These are phyloP conservation scores for Chlorops oryzae DNA, from an alignment of 1,140 invertebrate species.

Conservation along the genomic window DNA sequence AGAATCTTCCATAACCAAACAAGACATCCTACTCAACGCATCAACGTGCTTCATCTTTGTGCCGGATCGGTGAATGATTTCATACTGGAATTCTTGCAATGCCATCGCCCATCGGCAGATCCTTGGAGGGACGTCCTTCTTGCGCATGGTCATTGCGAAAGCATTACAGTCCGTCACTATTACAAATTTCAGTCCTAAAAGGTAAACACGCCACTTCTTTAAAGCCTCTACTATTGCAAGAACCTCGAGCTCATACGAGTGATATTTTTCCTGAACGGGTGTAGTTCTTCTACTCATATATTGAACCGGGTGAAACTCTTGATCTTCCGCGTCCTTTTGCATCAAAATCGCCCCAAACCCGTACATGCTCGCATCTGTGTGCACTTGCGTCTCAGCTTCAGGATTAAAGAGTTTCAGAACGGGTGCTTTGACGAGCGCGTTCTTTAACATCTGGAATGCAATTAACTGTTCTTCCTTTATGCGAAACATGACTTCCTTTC, in stretches of 20 bases:
- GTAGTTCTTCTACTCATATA: conserved; percentile 18
- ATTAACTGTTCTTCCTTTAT: background rate
- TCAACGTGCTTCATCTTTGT: conserved; percentile 19
- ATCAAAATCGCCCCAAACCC: conserved; percentile 33
- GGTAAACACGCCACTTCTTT: conserved; percentile 13
- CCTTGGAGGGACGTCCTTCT: conserved; percentile 13
- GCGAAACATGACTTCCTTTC: background rate
- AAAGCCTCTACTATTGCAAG: conserved; percentile 16
- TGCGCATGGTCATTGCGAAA: conserved; percentile 5
- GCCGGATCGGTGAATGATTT: conserved; percentile 17
- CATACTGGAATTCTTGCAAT: conserved; percentile 16
- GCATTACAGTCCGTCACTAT: conserved; percentile 17
- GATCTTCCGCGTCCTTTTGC: conserved; percentile 21
- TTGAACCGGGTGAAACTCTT: conserved; percentile 5
- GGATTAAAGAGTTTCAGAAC: conserved; percentile 9
- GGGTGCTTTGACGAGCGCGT: no score
- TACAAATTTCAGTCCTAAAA: conserved; percentile 7
- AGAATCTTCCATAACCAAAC: no score
- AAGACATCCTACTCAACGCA: no score
- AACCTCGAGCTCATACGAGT: conserved; percentile 25
- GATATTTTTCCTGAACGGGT: conserved; percentile 21
- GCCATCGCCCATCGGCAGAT: conserved; percentile 14
- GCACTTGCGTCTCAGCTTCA: conserved; percentile 33
- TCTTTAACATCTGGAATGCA: conserved; percentile 16
- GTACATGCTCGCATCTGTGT: conserved; percentile 25